Base-by-base conservation (phyloP, 2,888 invertebrate genomes). In the Clostera curtula region DNA sequence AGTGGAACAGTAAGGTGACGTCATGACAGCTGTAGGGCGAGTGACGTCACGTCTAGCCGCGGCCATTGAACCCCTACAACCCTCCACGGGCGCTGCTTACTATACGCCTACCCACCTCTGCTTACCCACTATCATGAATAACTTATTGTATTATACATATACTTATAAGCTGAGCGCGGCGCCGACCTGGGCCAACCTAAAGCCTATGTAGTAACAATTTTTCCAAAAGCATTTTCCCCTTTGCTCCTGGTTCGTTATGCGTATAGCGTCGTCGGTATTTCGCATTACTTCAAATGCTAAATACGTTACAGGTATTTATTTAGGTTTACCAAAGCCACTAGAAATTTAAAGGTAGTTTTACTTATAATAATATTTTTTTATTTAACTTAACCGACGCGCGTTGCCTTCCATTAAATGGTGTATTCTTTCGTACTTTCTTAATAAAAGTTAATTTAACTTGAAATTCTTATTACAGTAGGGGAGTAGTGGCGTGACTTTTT, bases 11-110 rank as follows among this genome's bases (percentile, higher is more conserved):
- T 29, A 58, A 58, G 30, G 49, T 40, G 50, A 56, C 82, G 82
- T 80, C 77, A 82, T 83, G 66, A 68, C 80, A 80, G 82, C 82
- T 82, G 82, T 79, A 76, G 75, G 75, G 75, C 72, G 79, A 63
- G 51, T 80, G 79, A 80, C 80, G 79, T 82, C 79, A 80, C 59
- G 67, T 59, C 59, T 61, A 59, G 61, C 45, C 61, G 63, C 61
- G 74, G 69, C 63, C 79, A 61, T 69, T 62, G 75, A 76, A 74
- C 79, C 66, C 43, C 49, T 57, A 40, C 69, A 64, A 63, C 74
- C 67, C 73, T 69, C 62, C 56, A 58, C 28, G 41, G 43, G 50
- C 49, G 44, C 42, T 40, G 56, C 56, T 45, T n/a, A n/a, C 44
- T 40, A 54, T 48, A 44, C 59, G 61, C 65, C 69, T 63, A 57